These are phyloP conservation scores for Thymelicus acteon DNA, from an alignment of 2,888 invertebrate species.

Conservation along the genomic window DNA sequence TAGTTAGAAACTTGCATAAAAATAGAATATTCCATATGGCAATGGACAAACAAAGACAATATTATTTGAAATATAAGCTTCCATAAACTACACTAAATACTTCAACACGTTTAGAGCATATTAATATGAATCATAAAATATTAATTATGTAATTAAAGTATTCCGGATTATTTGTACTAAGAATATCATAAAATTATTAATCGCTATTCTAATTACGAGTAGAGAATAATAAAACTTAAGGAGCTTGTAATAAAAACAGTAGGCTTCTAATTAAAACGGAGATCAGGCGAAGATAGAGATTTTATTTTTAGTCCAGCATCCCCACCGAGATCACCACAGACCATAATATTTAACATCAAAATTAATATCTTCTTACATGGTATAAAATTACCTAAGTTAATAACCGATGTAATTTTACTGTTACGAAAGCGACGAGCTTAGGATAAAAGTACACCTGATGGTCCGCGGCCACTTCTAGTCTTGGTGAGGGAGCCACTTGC, in stretches of 20 bases:
- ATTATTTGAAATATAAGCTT: not conserved
- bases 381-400: constrained; percentile 5
- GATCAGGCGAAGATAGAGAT: constrained; percentile 28
- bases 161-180: constrained; percentile 27
- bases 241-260: constrained; percentile 34
- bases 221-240: constrained; percentile 26
- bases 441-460: not conserved
- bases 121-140: constrained; percentile 14
- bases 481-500: too few species aligned
- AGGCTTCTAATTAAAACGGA: constrained; percentile 33
- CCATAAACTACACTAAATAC: constrained; percentile 4
- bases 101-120: constrained; percentile 6
- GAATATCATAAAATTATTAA: constrained; percentile 35
- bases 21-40: not conserved
- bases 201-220: constrained; percentile 24
- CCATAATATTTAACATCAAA: constrained; percentile 26
- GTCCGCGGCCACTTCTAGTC: not conserved
- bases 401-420: not conserved
- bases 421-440: not conserved
- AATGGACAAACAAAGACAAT: not conserved
- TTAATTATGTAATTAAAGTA: constrained; percentile 34
- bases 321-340: constrained; percentile 25
- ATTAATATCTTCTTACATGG: constrained; percentile 20
- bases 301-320: constrained; percentile 27
- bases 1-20: too few species aligned